Evolutionary conservation across 2,797 vertebrate genomes (phyloP).

Genomic region (Trachurus trachurus): DNA sequence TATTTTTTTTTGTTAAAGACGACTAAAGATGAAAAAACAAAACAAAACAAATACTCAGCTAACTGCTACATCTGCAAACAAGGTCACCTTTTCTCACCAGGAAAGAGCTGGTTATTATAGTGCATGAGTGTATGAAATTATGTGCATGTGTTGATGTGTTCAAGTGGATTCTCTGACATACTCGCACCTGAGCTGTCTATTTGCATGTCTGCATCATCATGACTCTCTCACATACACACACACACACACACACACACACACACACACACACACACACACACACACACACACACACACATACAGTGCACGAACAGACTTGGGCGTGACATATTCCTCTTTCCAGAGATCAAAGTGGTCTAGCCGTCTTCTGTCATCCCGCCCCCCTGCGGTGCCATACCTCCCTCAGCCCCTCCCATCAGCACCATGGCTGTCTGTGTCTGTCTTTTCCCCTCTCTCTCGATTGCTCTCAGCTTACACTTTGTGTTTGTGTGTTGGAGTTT

Average conservation of each 20-base stretch:
- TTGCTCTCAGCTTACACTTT: not conserved
- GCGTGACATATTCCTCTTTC: slow-evolving; percentile 56
- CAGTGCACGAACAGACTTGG: slow-evolving; percentile 29
- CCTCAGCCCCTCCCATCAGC: slow-evolving; percentile 43
- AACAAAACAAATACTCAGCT: slow-evolving; percentile 13
- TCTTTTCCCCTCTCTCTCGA: not conserved
- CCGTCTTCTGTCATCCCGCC: slow-evolving; percentile 54
- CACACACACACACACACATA: not conserved
- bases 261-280: slow-evolving; percentile 26
- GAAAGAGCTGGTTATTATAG: slow-evolving; percentile 7
- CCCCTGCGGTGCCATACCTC: slow-evolving; percentile 53
- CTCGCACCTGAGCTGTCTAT: slow-evolving; percentile 43
- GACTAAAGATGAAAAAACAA: not conserved
- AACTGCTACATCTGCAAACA: slow-evolving; percentile 42
- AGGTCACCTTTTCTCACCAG: slow-evolving; percentile 37
- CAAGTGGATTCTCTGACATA: slow-evolving; percentile 45
- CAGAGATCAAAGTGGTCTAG: slow-evolving; percentile 70
- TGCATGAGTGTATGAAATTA: not conserved
- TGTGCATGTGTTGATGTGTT: slow-evolving; percentile 35
- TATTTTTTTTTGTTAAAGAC: slow-evolving; percentile 20
- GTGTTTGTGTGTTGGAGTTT: not conserved
- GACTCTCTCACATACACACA: slow-evolving; percentile 12
- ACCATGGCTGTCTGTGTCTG: slow-evolving; percentile 15
- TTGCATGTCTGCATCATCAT: slow-evolving; percentile 50
- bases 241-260: slow-evolving; percentile 1